Evolutionary conservation across 2,888 invertebrate species (phyloP).

Genomic region (Himalopsyche anomala): DNA sequence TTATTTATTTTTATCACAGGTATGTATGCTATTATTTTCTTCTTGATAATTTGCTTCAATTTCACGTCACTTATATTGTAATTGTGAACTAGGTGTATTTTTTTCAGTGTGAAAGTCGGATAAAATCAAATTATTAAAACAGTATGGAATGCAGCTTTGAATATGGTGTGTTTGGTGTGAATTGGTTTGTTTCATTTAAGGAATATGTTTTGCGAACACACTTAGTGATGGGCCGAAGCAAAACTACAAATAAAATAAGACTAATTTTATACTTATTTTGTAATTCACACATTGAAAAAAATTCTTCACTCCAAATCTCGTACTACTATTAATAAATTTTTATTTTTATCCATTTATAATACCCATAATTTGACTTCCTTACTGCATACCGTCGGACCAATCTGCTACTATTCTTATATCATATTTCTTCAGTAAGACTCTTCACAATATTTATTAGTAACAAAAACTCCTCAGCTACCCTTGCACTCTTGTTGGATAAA

Average conservation of each 20-base stretch:
- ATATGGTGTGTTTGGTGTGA: neutral
- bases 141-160: neutral
- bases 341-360: neutral
- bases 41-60: neutral
- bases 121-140: neutral
- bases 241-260: conserved; percentile 41
- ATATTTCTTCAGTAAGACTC: conserved; percentile 37
- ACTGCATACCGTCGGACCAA: conserved; percentile 16
- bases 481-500: neutral
- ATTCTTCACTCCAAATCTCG: neutral
- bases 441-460: neutral
- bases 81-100: neutral
- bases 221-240: conserved; percentile 49
- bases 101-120: neutral
- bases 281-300: conserved; percentile 1
- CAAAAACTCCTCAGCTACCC: neutral
- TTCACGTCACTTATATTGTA: too few species aligned
- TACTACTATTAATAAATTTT: neutral
- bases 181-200: neutral
- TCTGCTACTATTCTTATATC: conserved; percentile 7
- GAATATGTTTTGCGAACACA: conserved; percentile 9
- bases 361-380: conserved; percentile 4
- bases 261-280: conserved; percentile 42
- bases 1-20: too few species aligned
- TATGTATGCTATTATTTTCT: too few species aligned